These are phyloP conservation scores for Amblyraja radiata DNA, from an alignment of 2,797 vertebrate species.

Conservation along the genomic window DNA sequence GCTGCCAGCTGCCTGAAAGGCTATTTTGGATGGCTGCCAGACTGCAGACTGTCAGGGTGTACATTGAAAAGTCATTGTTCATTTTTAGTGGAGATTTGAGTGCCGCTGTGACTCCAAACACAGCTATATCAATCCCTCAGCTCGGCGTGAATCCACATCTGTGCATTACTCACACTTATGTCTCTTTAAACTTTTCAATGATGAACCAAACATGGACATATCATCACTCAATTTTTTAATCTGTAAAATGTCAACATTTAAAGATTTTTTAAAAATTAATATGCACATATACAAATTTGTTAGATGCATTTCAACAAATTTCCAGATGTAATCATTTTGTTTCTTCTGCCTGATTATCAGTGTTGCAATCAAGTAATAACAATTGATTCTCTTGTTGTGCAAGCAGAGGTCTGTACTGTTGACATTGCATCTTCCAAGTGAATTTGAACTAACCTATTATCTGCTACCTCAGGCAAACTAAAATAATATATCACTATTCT, in stretches of 20 bases:
- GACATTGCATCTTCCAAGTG: too few species aligned
- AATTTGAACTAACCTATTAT: too few species aligned
- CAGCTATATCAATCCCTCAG: slow-evolving; percentile 57
- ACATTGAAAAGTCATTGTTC: slow-evolving; percentile 59
- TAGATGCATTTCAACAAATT: background rate
- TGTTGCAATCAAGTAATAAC: background rate
- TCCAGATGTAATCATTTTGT: background rate
- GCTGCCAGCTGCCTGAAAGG: slow-evolving; percentile 59
- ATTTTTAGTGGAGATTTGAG: slow-evolving; percentile 61
- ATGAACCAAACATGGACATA: background rate
- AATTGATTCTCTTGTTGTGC: too few species aligned
- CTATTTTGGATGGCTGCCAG: slow-evolving; percentile 64
- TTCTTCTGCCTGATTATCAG: background rate
- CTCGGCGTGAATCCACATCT: slow-evolving; percentile 48
- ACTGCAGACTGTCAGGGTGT: slow-evolving; percentile 60
- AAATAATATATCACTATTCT: too few species aligned
- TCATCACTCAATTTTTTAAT: background rate
- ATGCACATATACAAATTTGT: background rate
- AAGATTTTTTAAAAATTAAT: background rate
- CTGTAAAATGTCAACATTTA: background rate
- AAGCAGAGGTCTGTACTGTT: too few species aligned
- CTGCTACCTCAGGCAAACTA: too few species aligned
- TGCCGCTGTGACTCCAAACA: slow-evolving; percentile 59
- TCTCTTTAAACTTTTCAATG: background rate
- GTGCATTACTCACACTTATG: background rate